Percentiles rank a stretch among this genome's conserved stretches.
These are phyloP conservation scores for Sceliomorpha sp. DNA, from an alignment of 2,888 invertebrate species.

Conservation along the genomic window DNA sequence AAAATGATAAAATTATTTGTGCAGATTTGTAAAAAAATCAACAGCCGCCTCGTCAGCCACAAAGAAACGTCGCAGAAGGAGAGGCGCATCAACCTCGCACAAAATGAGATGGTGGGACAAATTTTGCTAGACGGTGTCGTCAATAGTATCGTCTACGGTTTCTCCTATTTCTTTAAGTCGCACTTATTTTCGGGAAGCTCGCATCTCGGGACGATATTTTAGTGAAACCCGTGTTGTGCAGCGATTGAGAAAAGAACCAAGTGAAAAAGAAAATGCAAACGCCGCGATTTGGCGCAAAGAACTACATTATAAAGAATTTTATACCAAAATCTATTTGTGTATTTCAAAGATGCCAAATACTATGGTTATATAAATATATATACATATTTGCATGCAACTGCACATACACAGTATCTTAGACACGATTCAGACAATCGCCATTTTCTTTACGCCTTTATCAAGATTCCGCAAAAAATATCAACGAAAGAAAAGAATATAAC, in stretches of 20 bases:
- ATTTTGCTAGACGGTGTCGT: slow-evolving; percentile 69
- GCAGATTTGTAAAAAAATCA: slow-evolving; percentile 88
- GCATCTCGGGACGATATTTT: slow-evolving; percentile 52
- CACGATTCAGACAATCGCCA: slow-evolving; percentile 43
- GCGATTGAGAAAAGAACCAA: slow-evolving; percentile 48
- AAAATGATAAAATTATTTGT: too few species aligned
- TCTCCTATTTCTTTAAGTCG: slow-evolving; percentile 32
- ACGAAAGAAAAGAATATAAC: background rate
- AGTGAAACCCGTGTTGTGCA: slow-evolving; percentile 41
- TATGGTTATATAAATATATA: slow-evolving; percentile 73
- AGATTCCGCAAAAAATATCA: slow-evolving; percentile 12
- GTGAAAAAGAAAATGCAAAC: slow-evolving; percentile 31
- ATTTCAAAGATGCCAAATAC: slow-evolving; percentile 84
- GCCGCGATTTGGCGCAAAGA: slow-evolving; percentile 32
- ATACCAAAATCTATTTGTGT: slow-evolving; percentile 86
- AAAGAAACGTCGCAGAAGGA: slow-evolving; percentile 88
- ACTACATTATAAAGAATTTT: slow-evolving; percentile 81
- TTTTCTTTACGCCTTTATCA: slow-evolving; percentile 34
- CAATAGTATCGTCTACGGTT: slow-evolving; percentile 37
- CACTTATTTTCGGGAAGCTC: slow-evolving; percentile 28
- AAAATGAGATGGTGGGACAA: slow-evolving; percentile 82
- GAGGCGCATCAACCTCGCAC: slow-evolving; percentile 80
- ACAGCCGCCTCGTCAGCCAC: slow-evolving; percentile 86
- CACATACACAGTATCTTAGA: slow-evolving; percentile 49
- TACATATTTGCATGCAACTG: slow-evolving; percentile 49